A percentile compares a stretch with the other conserved stretches of the same genome.
Evolutionary conservation across 2,113 vertebrate species (phyloP).

Genomic region (Halichoerus grypus): DNA sequence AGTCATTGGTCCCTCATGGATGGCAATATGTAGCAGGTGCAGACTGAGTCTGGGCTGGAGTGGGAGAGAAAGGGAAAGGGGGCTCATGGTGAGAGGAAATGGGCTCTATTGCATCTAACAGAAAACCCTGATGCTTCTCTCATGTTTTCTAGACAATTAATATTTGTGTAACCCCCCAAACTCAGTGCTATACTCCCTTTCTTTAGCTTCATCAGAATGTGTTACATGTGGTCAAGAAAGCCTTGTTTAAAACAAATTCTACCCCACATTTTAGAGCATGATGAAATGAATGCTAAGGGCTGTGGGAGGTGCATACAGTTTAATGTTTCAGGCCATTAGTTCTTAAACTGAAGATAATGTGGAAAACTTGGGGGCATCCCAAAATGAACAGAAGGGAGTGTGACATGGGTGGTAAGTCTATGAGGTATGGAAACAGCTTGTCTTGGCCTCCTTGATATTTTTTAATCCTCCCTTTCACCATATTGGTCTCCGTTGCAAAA

Average conservation of each 20-base stretch:
- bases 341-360: not conserved
- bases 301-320: not conserved
- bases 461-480: not conserved
- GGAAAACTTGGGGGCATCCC: not conserved
- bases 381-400: not conserved
- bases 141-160: not conserved
- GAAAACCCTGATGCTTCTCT: not conserved
- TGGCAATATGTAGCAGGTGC: not conserved
- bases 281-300: not conserved
- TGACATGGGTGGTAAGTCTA: not conserved
- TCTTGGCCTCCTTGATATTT: not conserved
- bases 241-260: constrained; percentile 2
- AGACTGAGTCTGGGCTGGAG: not conserved
- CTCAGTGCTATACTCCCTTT: not conserved
- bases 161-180: not conserved
- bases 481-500: not conserved
- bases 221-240: not conserved
- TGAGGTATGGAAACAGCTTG: not conserved
- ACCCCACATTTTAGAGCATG: not conserved
- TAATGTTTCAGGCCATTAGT: not conserved
- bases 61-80: not conserved
- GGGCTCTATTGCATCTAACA: not conserved
- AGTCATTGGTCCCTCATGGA: not conserved
- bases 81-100: not conserved
- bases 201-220: constrained; percentile 16